Conservation (phyloP, 2,888 invertebrate genomes). For the Agriotes lineatus region DNA sequence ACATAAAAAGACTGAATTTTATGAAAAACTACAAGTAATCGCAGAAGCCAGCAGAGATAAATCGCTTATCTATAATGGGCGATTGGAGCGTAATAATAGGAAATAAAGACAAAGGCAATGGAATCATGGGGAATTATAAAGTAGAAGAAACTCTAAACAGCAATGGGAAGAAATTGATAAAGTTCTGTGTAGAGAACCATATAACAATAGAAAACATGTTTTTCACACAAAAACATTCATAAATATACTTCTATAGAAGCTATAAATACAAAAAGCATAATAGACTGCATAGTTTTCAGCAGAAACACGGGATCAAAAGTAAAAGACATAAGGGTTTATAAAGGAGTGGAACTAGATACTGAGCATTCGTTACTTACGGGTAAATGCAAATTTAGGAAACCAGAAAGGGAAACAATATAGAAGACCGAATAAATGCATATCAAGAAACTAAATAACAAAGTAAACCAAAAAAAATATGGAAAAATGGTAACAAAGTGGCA, state of each 20-base stretch:
- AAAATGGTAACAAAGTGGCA: neutral
- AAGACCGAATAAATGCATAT: neutral
- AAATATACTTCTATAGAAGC: constrained; percentile 1
- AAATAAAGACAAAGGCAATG: too few relatives aligned
- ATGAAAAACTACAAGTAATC: too few relatives aligned
- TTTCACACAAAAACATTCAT: constrained; percentile 1
- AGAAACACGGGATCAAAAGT: neutral
- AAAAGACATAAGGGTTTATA: neutral
- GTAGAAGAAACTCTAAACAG: too few relatives aligned
- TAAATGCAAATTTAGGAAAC: neutral
- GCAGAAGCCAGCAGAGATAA: too few relatives aligned
- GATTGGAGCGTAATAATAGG: too few relatives aligned
- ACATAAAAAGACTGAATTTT: too few relatives aligned
- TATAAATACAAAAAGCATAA: neutral
- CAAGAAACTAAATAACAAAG: neutral
- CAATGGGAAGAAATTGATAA: too few relatives aligned
- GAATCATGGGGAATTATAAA: too few relatives aligned
- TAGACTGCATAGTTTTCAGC: neutral
- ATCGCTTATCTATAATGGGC: too few relatives aligned
- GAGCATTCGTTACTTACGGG: neutral
- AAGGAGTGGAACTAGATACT: neutral
- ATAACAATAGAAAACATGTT: neutral
- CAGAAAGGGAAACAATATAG: neutral
- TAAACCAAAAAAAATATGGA: neutral
- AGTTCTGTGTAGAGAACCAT: neutral